Conservation (phyloP, 2,797 vertebrate species). For the Acanthornis magna region DNA sequence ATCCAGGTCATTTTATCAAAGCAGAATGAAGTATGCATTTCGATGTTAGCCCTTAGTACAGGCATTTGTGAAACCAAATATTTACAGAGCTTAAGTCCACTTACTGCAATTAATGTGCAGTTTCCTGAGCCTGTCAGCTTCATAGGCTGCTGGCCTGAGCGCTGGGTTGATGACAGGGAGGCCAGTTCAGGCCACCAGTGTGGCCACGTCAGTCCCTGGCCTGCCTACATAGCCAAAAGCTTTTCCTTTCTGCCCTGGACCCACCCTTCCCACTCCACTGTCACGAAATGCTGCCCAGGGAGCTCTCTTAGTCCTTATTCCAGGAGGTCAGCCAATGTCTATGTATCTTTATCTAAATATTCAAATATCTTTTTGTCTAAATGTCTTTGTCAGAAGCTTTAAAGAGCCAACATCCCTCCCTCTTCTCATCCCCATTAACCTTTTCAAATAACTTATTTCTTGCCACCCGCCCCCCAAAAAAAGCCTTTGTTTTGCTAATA, state of each 20-base stretch:
- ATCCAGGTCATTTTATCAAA: background rate
- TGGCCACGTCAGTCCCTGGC: rapidly evolving
- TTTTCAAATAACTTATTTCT: background rate
- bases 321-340: background rate
- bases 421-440: background rate
- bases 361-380: background rate
- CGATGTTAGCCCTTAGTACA: background rate
- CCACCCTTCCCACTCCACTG: background rate
- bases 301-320: background rate
- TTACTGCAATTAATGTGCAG: background rate
- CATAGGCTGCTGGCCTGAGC: background rate
- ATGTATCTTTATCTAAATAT: background rate
- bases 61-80: background rate
- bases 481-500: background rate
- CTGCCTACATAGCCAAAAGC: background rate
- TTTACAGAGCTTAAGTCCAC: background rate
- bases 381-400: background rate
- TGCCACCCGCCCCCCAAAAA: background rate
- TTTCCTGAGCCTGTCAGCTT: background rate
- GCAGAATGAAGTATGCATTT: background rate
- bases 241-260: background rate
- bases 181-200: background rate
- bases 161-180: background rate
- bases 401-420: background rate
- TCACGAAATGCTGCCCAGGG: background rate